phyloP scores from a whole-genome alignment of 2,888 invertebrate species.

The Leptopterna dolabrata region DNA sequence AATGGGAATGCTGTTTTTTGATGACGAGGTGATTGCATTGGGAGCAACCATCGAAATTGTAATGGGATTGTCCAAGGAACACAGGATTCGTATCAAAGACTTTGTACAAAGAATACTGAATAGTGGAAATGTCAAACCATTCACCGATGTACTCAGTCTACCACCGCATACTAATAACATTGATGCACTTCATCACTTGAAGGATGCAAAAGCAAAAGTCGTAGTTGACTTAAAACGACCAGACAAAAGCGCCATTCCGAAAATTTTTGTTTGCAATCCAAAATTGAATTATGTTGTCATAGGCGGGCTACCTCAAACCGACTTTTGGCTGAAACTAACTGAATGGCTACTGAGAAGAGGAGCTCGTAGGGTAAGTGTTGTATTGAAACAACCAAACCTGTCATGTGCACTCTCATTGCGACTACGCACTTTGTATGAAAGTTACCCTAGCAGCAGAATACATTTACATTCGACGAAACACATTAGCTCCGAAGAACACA shows the following conservation, averaged over 20 bases:
- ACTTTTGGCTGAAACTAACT: slow-evolving; percentile 34
- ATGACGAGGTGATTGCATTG: not conserved
- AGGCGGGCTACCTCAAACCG: slow-evolving; percentile 15
- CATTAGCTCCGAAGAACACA: not conserved
- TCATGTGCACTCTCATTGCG: not conserved
- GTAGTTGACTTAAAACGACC: slow-evolving; percentile 11
- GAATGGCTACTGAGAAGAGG: slow-evolving; percentile 41
- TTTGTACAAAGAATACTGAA: not conserved
- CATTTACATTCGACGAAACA: not conserved
- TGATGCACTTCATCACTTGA: not conserved
- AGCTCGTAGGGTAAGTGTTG: slow-evolving; percentile 20
- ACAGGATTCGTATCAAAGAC: not conserved
- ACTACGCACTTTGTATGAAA: not conserved
- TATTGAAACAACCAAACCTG: slow-evolving; percentile 5
- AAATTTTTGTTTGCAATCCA: slow-evolving; percentile 5
- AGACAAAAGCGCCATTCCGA: not conserved
- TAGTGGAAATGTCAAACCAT: slow-evolving; percentile 9
- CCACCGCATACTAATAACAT: not conserved
- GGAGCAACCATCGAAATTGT: slow-evolving; percentile 19
- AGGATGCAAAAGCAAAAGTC: not conserved
- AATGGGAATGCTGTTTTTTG: slow-evolving; percentile 34
- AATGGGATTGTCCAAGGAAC: not conserved
- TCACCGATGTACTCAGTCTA: not conserved
- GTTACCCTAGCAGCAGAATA: not conserved
- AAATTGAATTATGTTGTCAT: not conserved